phyloP scores from a whole-genome alignment of 2,888 invertebrate species.

The Apamea epomidion region DNA sequence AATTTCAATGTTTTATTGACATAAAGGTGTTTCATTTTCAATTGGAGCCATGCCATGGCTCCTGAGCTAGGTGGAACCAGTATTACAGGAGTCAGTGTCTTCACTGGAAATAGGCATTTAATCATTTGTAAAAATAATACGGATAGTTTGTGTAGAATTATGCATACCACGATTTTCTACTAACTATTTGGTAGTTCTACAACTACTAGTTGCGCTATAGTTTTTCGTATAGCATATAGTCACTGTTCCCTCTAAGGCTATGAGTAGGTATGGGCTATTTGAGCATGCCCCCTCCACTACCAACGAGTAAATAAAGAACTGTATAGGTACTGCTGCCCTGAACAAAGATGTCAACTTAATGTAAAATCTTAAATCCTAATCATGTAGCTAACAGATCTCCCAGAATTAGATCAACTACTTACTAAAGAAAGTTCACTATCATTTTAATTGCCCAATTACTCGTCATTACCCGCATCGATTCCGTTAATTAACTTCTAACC shows the following conservation, averaged over 20 bases:
- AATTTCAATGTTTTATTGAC: too few relatives aligned
- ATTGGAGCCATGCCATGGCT: too few relatives aligned
- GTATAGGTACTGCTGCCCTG: neutral
- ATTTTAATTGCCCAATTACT: conserved; percentile 44
- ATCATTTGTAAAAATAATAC: neutral
- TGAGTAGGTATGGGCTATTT: too few relatives aligned
- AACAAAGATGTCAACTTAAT: neutral
- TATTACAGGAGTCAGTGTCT: too few relatives aligned
- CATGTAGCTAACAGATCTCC: conserved; percentile 10
- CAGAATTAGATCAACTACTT: conserved; percentile 5
- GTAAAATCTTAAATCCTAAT: neutral
- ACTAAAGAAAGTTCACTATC: conserved; percentile 32
- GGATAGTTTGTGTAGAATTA: neutral
- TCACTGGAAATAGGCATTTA: too few relatives aligned
- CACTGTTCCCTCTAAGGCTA: neutral
- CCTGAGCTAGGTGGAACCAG: too few relatives aligned
- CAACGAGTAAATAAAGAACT: neutral
- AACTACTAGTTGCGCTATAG: neutral
- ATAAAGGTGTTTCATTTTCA: too few relatives aligned
- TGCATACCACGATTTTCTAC: neutral
- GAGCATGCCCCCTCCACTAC: too few relatives aligned
- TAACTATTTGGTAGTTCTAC: neutral
- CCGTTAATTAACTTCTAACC: conserved; percentile 15
- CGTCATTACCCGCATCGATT: conserved; percentile 31
- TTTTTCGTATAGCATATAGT: neutral